Base-by-base conservation (phyloP, 2,797 vertebrate species). In the Danio jaintianensis region DNA sequence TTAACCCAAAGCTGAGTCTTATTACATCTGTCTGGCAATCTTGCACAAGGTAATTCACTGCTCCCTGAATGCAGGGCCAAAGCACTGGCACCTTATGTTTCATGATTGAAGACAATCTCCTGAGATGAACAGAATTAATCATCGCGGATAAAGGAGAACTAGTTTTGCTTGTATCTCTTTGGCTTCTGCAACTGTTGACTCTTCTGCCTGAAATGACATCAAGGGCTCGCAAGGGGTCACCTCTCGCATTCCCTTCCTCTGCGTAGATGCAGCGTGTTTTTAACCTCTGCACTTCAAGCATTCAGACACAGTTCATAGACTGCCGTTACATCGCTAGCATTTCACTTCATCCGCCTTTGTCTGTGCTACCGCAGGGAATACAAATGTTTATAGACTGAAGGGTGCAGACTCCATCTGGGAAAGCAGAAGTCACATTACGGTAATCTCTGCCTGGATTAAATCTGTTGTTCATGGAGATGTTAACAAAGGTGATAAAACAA, bases 401-500 rank as follows among this genome's bases (percentile, higher is more conserved):
- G 62, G 42, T 78, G 85, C 79, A 68, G 15, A 9, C 86, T 87
- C 88, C 85, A 86, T 85, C 84, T 86, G 88, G 90, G 86, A 90
- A 88, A 91, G 87, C 88, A 90, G 85, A 90, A 91, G 87, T 86
- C 88, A 87, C 90, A 92, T 94, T 91, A 85, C 86, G 89, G 87
- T 93, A 92, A 95, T 95, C 92, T 94, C 87, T 88, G 86, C 89
- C 87, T 87, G 91, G 89, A 91, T 92, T 90, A 91, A 95, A 94
- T 92, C 90, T 94, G 93, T 90, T 91, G 90, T 90, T 95, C 94
- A 93, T 93, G 93, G 93, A 95, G 91, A 93, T 94, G 91, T 94
- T 93, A 94, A 92, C 90, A 93, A 92, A 93, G 91, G 92, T 93
- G 91, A 94, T 93, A 90, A 90, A 88, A 90, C 89, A 90, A 95